A percentile compares a stretch with the other conserved stretches of the same genome.
phyloP scores from a whole-genome alignment of 2,113 vertebrate genomes.

The Glaucomys volans region DNA sequence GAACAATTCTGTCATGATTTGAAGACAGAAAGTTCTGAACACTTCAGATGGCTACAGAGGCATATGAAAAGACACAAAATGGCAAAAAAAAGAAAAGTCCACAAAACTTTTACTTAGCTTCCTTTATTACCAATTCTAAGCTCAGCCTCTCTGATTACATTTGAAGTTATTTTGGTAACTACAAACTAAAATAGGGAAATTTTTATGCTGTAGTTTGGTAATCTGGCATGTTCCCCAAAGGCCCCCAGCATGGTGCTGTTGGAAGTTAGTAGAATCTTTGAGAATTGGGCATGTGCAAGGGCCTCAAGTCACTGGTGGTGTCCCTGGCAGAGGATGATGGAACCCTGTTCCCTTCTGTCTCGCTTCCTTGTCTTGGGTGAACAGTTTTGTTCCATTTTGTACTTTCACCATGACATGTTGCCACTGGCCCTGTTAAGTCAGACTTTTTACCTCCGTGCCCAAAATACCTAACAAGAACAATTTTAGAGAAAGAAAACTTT shows the following conservation, averaged over 20 bases:
- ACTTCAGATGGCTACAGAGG: neutral
- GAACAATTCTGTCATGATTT: slow-evolving; percentile 18
- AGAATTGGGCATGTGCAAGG: neutral
- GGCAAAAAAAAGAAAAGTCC: neutral
- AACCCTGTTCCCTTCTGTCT: neutral
- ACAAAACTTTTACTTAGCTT: slow-evolving; percentile 25
- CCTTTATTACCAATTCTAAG: neutral
- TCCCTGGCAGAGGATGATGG: neutral
- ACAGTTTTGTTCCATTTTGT: neutral
- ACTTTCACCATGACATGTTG: neutral
- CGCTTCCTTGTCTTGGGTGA: neutral
- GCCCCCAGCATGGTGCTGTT: neutral
- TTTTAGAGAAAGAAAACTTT: too few relatives aligned
- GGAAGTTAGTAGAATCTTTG: neutral
- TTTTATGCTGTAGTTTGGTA: neutral
- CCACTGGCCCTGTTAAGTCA: neutral
- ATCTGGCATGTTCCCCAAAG: neutral
- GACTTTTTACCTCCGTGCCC: too few relatives aligned
- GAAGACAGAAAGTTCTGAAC: neutral
- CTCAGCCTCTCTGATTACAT: neutral
- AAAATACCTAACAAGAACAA: too few relatives aligned
- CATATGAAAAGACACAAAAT: neutral
- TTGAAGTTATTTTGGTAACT: neutral
- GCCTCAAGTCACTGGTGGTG: neutral
- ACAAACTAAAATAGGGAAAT: neutral